Conservation (phyloP, 2,888 invertebrate genomes). For the Disparrhopalites patrizii region DNA sequence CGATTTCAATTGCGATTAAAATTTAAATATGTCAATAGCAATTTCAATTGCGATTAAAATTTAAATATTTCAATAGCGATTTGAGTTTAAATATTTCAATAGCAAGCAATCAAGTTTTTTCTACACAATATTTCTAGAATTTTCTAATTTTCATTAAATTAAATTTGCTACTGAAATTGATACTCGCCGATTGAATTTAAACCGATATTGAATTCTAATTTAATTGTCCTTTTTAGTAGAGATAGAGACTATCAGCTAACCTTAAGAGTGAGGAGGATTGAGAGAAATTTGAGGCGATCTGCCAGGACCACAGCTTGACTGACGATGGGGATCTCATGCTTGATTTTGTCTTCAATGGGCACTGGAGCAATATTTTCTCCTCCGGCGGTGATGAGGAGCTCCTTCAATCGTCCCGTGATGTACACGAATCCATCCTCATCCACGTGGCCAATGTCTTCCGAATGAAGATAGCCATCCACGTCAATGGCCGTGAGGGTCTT, state of each 20-base stretch:
- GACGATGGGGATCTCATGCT: conserved; percentile 62
- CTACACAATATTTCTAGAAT: too few relatives aligned
- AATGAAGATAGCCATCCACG: conserved; percentile 78
- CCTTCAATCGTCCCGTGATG: conserved; percentile 68
- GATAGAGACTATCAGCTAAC: conserved; percentile 54
- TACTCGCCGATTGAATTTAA: too few relatives aligned
- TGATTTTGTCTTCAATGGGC: conserved; percentile 75
- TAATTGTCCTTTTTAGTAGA: too few relatives aligned
- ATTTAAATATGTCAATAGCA: too few relatives aligned
- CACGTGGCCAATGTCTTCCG: conserved; percentile 77
- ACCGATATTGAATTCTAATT: too few relatives aligned
- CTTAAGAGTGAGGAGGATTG: conserved; percentile 77
- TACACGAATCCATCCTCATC: conserved; percentile 70
- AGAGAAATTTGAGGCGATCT: conserved; percentile 79
- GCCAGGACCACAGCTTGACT: conserved; percentile 82
- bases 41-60: too few relatives aligned
- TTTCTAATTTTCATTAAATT: too few relatives aligned
- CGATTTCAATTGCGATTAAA: too few relatives aligned
- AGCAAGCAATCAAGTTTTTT: too few relatives aligned
- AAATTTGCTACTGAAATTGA: background rate
- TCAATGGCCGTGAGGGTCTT: conserved; percentile 74
- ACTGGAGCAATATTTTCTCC: conserved; percentile 89
- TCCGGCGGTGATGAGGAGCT: conserved; percentile 86
- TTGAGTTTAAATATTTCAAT: too few relatives aligned
- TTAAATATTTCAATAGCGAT: too few relatives aligned